phyloP scores from a whole-genome alignment of 1,140 invertebrate species.

The Drosophila guanche region DNA sequence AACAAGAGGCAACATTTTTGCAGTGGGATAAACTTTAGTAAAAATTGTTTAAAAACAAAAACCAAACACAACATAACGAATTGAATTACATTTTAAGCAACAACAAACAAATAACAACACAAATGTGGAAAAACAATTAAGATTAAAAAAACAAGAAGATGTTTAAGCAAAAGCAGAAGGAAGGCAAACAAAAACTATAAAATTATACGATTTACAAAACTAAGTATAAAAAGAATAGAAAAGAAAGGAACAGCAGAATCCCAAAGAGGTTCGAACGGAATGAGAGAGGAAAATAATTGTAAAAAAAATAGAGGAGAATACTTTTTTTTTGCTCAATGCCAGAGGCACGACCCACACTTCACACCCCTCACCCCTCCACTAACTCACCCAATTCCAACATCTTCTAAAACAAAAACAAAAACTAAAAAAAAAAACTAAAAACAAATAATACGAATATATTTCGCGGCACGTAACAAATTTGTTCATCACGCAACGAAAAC shows the following conservation, averaged over 20 bases:
- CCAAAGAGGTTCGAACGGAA: neutral
- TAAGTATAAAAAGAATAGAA: slow-evolving; percentile 22
- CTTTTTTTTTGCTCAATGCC: slow-evolving; percentile 58
- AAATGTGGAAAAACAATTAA: slow-evolving; percentile 22
- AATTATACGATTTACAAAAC: slow-evolving; percentile 71
- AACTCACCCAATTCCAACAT: neutral
- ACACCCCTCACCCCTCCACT: slow-evolving; percentile 1
- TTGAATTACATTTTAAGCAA: slow-evolving; percentile 71
- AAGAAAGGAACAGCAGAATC: slow-evolving; percentile 3
- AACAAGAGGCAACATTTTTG: slow-evolving; percentile 8
- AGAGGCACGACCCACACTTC: slow-evolving; percentile 24
- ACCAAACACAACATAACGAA: slow-evolving; percentile 27
- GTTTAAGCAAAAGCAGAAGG: slow-evolving; percentile 18
- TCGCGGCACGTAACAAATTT: slow-evolving; percentile 65
- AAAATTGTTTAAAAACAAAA: slow-evolving; percentile 37
- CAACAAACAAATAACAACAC: slow-evolving; percentile 4
- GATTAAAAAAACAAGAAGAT: slow-evolving; percentile 31
- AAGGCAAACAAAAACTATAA: slow-evolving; percentile 45
- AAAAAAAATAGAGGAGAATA: slow-evolving; percentile 32
- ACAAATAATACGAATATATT: slow-evolving; percentile 45
- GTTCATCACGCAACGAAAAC: slow-evolving; percentile 45
- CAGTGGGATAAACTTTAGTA: slow-evolving; percentile 12
- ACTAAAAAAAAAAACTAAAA: slow-evolving; percentile 5
- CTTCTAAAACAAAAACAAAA: neutral
- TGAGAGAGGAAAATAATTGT: slow-evolving; percentile 41